Evolutionary conservation across 1,140 invertebrate genomes (phyloP), one percentile per base, ranked within the genome.

Genomic region (Chironomus tepperi): DNA sequence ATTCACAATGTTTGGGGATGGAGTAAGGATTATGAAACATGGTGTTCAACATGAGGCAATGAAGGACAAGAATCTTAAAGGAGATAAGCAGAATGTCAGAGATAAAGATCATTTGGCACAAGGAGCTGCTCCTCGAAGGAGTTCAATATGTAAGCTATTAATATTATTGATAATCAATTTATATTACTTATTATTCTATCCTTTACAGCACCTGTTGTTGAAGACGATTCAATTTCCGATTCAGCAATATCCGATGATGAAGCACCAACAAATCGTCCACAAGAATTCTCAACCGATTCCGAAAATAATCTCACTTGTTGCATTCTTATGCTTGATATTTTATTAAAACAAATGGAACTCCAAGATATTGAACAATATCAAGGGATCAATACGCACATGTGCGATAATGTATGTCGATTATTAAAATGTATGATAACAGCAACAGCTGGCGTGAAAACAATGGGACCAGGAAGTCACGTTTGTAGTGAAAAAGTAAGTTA

Each of bases 321-420:
- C 81, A 94, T 98, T 76, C 87, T 98, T 2, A 98, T 98, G 96
- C 84, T 98, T 74, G 97, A 99, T 82, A 91, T 98, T 76, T 83
- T 98, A 47, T 83, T 98, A 3, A 97, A 97, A 85, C 97, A 99
- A 92, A 90, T 98, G 89, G 95, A 98, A 80, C 84, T 98, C 1
- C 96, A 98, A 84, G 92, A 94, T 77, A 86, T 94, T n/a, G 92
- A 93, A 75, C 88, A 89, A 75, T 91, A 97, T 78, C 86, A 86
- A 74, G 93, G 93, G 73, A 87, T 96, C 67, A 89, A 92, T 78
- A 92, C 90, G 15, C 86, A 85, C 73, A 88, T 93, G 9, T 91
- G 90, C 77, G 88, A 89, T 81, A 89, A 93, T 79, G 87, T 92
- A 15, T 90, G 93, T 77, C 86, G 88, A 72, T 83, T 98, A 10